Evolutionary conservation across 2,113 vertebrate species (phyloP), one percentile per base, ranked within the genome.

Genomic region (Bagarius yarrelli): DNA sequence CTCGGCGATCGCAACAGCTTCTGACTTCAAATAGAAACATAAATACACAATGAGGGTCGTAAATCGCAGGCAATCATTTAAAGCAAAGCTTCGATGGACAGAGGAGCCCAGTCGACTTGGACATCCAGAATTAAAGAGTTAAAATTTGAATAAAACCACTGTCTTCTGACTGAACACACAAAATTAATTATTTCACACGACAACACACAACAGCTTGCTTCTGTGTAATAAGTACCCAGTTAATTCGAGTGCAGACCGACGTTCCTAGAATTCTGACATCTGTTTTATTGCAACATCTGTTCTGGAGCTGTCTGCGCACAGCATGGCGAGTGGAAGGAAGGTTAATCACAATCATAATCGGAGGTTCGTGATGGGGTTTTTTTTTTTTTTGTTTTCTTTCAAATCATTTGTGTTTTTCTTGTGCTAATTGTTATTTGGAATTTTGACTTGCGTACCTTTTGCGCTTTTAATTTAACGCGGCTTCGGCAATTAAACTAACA

Each of bases 1-100:
- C 97, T 93, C 21, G 97, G 98, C 0, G 98, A 99, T 32, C 97
- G 93, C 30, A 99, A 86, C 70, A 99, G 88, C 88, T 99, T 99
- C 84, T 99, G 98, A 84, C 98, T 99, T 83, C 80, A 86, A 67
- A 61, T 34, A 66, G n/a, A 55, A 57, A 4, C 8, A 52, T 6
- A 9, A 74, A 18, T 50, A 44, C 15, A 70, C 4, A 32, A 1
- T 30, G 36, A 71, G 52, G n/a, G 1, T 1, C 1, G 9, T n/a
- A 21, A 34, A 55, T 55, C 32, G 55, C 40, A 64, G 14, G 52
- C 1, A 15, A n/a, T 53, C 13, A 25, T n/a, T 47, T 50, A 70
- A 34, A 34, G 61, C 36, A 67, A 8, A 66, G 19, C 19, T 18
- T 4, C 9, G 16, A 14, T 9, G 32, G 25, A 53, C 69, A 72